phyloP scores from a whole-genome alignment of 2,888 invertebrate genomes.

The Archips xylosteana region DNA sequence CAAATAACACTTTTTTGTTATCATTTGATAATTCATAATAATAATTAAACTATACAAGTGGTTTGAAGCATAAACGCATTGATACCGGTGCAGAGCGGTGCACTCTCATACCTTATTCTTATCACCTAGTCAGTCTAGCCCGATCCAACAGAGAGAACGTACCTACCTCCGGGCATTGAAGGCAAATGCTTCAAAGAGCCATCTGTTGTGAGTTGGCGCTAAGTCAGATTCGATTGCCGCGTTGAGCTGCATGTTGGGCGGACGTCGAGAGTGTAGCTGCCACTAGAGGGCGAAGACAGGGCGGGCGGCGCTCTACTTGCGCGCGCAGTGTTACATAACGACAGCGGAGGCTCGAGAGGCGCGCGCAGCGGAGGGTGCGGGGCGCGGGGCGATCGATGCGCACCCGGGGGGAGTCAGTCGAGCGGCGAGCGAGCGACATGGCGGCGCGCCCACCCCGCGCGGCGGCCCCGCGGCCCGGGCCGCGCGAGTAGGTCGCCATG shows the following conservation, averaged over 20 bases:
- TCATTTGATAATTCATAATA: not conserved
- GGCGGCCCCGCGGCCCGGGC: slow-evolving; percentile 85
- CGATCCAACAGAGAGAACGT: slow-evolving; percentile 20
- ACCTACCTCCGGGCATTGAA: not conserved
- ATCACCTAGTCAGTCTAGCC: slow-evolving; percentile 28
- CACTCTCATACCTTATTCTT: slow-evolving; percentile 5
- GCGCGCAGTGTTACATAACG: slow-evolving; percentile 83
- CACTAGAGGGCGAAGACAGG: slow-evolving; percentile 64
- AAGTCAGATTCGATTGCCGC: slow-evolving; percentile 12
- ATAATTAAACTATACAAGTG: not conserved
- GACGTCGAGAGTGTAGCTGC: slow-evolving; percentile 46
- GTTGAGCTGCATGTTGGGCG: slow-evolving; percentile 44
- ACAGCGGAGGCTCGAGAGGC: slow-evolving; percentile 64
- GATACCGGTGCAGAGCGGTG: slow-evolving; percentile 12
- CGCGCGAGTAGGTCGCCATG: slow-evolving; percentile 86
- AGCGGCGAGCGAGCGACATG: slow-evolving; percentile 84
- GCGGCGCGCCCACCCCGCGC: slow-evolving; percentile 84
- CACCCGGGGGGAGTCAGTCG: slow-evolving; percentile 83
- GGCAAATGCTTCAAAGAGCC: slow-evolving; percentile 23
- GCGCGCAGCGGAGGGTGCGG: slow-evolving; percentile 75
- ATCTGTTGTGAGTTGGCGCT: slow-evolving; percentile 23
- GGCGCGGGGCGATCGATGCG: slow-evolving; percentile 83
- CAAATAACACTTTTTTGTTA: too few species aligned
- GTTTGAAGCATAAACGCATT: slow-evolving; percentile 9
- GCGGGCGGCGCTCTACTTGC: slow-evolving; percentile 73